Base-by-base conservation (phyloP, 2,113 vertebrate species). In the Paraplagusia blochii region DNA sequence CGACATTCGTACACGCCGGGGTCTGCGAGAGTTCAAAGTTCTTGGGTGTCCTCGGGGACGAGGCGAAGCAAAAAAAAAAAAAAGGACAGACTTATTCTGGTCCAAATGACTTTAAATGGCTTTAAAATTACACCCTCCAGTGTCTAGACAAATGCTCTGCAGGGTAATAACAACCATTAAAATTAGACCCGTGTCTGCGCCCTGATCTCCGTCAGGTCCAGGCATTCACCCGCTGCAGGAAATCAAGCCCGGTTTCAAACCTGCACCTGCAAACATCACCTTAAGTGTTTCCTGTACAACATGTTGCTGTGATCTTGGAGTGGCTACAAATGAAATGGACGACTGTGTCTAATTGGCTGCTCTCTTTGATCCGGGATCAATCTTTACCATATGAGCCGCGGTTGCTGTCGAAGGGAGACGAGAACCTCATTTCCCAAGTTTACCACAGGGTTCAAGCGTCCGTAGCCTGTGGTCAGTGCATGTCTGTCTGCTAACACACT, bases 351-450 rank as follows among this genome's bases (percentile, higher is more conserved):
- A 85, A 85, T 86, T 85, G 81, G 68, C 72, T 72, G 53, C 72
- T 85, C 64, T 35, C 79, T 88, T 88, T 86, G 85, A 88, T 85
- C 84, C 50, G 15, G 55, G 73, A 85, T 85, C 82, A 83, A 83
- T 81, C 72, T 79, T 49, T 68, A 84, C 81, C 87, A 85, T 79
- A 80, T 84, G 82, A 86, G 79, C 65, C 58, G 73, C 53, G 82
- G 77, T 72, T 86, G 79, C 67, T 60, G 66, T 81, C 80, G 69
- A 82, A 73, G 76, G 77, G 75, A 72, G 84, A 80, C 76, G 82
- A 76, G 74, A 86, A 80, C 84, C 85, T 85, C 81, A 83, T 87
- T 87, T 85, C 84, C 85, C 81, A 81, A 77, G 72, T 79, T 82
- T 71, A 82, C 84, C 87, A 65, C 87, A 84, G 66, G 65, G 81